These are phyloP conservation scores for Plestiodon gilberti DNA, from an alignment of 2,113 vertebrate species.

Conservation along the genomic window DNA sequence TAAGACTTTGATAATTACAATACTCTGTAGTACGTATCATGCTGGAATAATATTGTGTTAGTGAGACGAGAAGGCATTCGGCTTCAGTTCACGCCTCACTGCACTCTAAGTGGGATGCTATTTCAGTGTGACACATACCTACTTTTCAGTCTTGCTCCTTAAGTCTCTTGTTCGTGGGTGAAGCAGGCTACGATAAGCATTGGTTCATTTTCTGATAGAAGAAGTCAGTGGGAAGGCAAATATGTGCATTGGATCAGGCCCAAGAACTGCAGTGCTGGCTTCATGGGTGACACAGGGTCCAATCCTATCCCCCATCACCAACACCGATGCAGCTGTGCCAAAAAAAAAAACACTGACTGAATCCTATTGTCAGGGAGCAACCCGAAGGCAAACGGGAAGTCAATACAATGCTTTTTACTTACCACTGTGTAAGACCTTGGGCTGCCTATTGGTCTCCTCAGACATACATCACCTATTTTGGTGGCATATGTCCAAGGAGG, in stretches of 20 bases:
- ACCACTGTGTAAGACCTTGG: too few relatives aligned
- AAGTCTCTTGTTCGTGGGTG: constrained; percentile 64
- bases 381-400: too few relatives aligned
- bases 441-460: too few relatives aligned
- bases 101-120: constrained; percentile 60
- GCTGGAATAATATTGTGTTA: constrained; percentile 65
- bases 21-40: constrained; percentile 50
- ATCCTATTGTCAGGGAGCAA: too few relatives aligned
- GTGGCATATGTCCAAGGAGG: too few relatives aligned
- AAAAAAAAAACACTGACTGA: too few relatives aligned
- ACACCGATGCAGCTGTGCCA: too few relatives aligned
- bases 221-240: background rate
- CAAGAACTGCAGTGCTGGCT: background rate
- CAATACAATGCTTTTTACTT: too few relatives aligned
- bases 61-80: constrained; percentile 47
- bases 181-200: constrained; percentile 53
- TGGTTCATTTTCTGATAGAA: constrained; percentile 44
- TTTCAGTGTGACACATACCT: constrained; percentile 65
- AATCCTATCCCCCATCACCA: too few relatives aligned
- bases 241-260: background rate
- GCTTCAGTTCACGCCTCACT: constrained; percentile 60
- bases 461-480: too few relatives aligned
- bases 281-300: background rate
- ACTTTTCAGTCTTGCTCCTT: constrained; percentile 67
- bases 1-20: constrained; percentile 62